phyloP scores from a whole-genome alignment of 2,113 vertebrate species.

The Megatriorchis doriae region DNA sequence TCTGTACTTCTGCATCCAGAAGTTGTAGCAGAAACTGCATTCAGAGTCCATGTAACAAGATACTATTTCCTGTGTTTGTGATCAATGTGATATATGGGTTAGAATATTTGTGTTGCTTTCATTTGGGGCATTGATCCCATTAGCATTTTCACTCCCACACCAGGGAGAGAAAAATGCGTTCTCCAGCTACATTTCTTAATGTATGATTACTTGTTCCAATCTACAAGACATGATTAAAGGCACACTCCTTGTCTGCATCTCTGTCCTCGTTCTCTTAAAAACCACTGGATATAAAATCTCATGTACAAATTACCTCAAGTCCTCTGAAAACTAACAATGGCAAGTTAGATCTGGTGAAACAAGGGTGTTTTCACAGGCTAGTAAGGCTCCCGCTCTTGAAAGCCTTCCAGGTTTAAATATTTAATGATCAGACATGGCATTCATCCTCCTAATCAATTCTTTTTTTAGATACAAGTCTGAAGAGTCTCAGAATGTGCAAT shows the following conservation, averaged over 20 bases:
- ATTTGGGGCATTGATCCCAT: neutral
- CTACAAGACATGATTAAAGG: neutral
- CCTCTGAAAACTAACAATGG: neutral
- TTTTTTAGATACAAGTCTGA: neutral
- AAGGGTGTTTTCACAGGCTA: neutral
- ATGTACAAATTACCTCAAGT: neutral
- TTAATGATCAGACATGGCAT: constrained; percentile 18
- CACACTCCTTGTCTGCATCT: neutral
- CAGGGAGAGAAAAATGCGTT: neutral
- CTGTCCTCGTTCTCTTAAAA: neutral
- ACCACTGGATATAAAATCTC: neutral
- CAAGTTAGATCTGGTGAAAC: neutral
- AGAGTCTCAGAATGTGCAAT: neutral
- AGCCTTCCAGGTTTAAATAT: constrained; percentile 41
- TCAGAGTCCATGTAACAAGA: neutral
- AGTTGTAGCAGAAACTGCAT: neutral
- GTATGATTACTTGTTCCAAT: neutral
- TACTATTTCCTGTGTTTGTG: neutral
- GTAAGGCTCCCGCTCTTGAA: neutral
- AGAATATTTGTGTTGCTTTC: neutral
- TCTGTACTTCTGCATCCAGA: neutral
- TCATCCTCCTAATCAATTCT: constrained; percentile 22
- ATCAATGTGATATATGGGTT: neutral
- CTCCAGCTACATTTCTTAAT: neutral
- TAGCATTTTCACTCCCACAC: neutral